Evolutionary conservation across 2,113 vertebrate species (phyloP).

Genomic region (Bothrops jararaca): DNA sequence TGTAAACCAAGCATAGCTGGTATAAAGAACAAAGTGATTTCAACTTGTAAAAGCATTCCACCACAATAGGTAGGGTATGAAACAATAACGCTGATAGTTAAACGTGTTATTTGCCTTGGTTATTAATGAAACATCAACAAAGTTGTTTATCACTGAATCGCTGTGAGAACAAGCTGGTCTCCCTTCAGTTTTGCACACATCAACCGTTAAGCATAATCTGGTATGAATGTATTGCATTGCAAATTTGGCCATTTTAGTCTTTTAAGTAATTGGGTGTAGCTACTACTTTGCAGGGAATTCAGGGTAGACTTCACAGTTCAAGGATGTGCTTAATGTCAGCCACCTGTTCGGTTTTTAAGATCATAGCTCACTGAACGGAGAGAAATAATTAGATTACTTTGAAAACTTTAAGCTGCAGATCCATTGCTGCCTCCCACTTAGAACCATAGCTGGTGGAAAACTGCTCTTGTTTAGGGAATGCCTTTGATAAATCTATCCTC

Average conservation of each 20-base stretch:
- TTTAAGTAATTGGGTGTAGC: neutral
- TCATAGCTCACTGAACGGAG: neutral
- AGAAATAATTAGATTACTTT: neutral
- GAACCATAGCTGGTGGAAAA: neutral
- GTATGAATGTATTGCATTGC: neutral
- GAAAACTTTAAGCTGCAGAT: accelerated
- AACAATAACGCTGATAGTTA: neutral
- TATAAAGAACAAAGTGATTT: neutral
- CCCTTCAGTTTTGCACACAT: neutral
- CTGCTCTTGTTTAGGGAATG: neutral
- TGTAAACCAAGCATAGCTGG: neutral
- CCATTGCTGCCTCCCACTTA: neutral
- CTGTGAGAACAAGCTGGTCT: neutral
- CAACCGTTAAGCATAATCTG: neutral
- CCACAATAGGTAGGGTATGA: neutral
- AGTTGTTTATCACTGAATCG: neutral
- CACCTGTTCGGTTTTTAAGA: neutral
- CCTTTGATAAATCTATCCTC: slow-evolving; percentile 41
- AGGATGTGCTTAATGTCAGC: neutral
- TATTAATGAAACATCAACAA: neutral
- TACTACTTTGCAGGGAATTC: neutral
- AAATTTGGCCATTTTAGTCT: neutral
- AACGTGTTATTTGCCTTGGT: neutral
- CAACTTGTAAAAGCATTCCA: neutral
- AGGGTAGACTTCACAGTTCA: neutral